A percentile compares a stretch with the other conserved stretches of the same genome.
These are phyloP conservation scores for Oreochromis spilurus DNA, from an alignment of 2,113 vertebrate species.

Conservation along the genomic window DNA sequence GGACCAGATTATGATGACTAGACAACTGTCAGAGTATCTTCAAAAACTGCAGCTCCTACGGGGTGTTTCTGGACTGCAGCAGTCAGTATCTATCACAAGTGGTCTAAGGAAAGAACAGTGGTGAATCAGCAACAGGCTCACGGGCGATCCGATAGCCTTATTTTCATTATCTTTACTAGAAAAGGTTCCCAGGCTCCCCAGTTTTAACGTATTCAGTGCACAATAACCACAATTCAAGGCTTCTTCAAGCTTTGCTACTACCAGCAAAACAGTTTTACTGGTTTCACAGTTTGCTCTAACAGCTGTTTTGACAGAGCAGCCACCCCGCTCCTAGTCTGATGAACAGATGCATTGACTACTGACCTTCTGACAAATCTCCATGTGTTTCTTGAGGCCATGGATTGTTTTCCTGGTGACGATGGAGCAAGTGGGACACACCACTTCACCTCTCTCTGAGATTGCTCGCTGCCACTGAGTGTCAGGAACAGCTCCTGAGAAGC, in stretches of 20 bases:
- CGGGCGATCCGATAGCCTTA: not conserved
- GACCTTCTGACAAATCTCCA: conserved; percentile 97
- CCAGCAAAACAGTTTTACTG: not conserved
- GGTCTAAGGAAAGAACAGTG: not conserved
- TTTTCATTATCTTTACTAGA: conserved; percentile 39
- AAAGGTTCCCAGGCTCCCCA: conserved; percentile 23
- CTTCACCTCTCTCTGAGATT: conserved; percentile 87
- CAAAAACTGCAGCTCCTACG: not conserved
- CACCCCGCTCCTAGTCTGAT: not conserved
- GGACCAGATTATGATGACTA: not conserved
- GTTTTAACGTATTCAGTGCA: not conserved
- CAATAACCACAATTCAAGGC: not conserved
- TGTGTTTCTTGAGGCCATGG: conserved; percentile 92
- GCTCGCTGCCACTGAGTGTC: conserved; percentile 87
- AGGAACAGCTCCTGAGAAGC: conserved; percentile 58
- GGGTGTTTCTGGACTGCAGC: not conserved
- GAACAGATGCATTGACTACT: conserved; percentile 11
- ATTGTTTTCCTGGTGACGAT: conserved; percentile 90
- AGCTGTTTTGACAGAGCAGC: not conserved
- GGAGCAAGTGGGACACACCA: conserved; percentile 87
- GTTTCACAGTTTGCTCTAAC: not conserved
- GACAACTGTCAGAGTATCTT: not conserved
- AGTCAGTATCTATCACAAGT: not conserved
- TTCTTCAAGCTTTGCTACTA: not conserved
- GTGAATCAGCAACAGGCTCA: not conserved